Base-by-base conservation (phyloP, 1,140 invertebrate genomes). In the Sminthurides bifidus region DNA sequence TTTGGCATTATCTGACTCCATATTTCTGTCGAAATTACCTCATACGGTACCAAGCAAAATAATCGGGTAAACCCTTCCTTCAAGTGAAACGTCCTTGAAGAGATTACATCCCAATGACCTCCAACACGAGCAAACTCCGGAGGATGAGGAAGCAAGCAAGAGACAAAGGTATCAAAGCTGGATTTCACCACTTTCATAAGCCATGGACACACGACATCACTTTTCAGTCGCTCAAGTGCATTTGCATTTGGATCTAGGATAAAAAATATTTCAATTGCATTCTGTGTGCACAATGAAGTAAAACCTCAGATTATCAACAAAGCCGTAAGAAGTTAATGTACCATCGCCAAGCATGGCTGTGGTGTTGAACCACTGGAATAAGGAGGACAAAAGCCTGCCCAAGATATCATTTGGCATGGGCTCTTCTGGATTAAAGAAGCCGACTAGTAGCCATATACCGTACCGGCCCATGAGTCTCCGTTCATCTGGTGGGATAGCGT, bases 291-390 rank as follows among this genome's bases (percentile, higher is more conserved):
- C 56, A 21, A 56, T 46, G 21, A 26, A 17, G 52, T 40, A 14
- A 38, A 17, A 51, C 10, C 15, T 51, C 27, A 51, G 23, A 48
- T 29, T n/a, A 5, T 48, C 19, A 19, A 49, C 8, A 48, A n/a
- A 26, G 10, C 49, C 23, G 21, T 17, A 38, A 30, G 3, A 31
- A 2, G 2, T 23, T 19, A 35, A 38, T 30, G 8, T 70, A 92
- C 92, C 91, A 76, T 94, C 90, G 68, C 92, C 92, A 17, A 93
- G 82, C 72, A 91, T 93, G 8, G 92, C 90, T 30, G 93, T 97
- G 57, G 92, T 85, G 75, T 96, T 88, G 76, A 98, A 98, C 95
- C 95, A 98, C 73, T 98, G 92, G 75, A 98, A 98, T 52, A 98
- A 77, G 79, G 94, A 93, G 52, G 89, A 87, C 26, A 98, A 75